phyloP scores from a whole-genome alignment of 2,888 invertebrate genomes.

The Cheilosia pagana region DNA sequence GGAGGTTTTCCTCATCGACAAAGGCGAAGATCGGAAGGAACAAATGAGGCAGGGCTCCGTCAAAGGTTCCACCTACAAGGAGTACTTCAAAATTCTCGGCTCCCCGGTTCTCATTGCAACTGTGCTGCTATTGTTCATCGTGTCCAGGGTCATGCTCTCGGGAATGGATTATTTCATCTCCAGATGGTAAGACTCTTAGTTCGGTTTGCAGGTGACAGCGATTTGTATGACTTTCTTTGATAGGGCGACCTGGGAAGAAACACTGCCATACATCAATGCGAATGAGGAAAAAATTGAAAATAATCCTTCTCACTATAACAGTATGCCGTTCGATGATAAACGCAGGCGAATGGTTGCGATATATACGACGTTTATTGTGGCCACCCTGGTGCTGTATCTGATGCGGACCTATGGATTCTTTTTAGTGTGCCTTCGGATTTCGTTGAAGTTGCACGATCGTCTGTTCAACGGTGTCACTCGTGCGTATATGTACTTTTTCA shows the following conservation, averaged over 20 bases:
- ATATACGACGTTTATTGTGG: constrained; percentile 79
- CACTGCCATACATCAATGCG: constrained; percentile 71
- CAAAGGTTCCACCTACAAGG: constrained; percentile 85
- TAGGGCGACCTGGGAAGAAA: constrained; percentile 83
- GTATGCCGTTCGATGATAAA: constrained; percentile 6
- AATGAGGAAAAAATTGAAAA: neutral
- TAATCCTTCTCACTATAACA: neutral
- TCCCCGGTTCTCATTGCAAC: constrained; percentile 82
- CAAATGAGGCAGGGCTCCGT: constrained; percentile 86
- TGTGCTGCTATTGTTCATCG: constrained; percentile 84
- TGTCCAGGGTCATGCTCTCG: constrained; percentile 87
- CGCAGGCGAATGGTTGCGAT: constrained; percentile 79
- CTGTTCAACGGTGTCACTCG: constrained; percentile 91
- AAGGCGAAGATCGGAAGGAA: constrained; percentile 84
- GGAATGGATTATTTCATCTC: constrained; percentile 90
- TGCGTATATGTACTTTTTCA: constrained; percentile 91
- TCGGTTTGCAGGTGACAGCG: neutral
- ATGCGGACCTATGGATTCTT: constrained; percentile 87
- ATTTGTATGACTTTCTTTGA: neutral
- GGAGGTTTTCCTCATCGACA: constrained; percentile 66
- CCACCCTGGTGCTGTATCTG: constrained; percentile 84
- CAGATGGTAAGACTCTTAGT: constrained; percentile 85
- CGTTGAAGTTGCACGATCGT: constrained; percentile 89
- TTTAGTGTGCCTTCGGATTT: constrained; percentile 89
- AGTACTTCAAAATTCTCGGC: constrained; percentile 85